A percentile compares a stretch with the other conserved stretches of the same genome.
phyloP scores from a whole-genome alignment of 1,140 invertebrate species.

The Halictus rubicundus region DNA sequence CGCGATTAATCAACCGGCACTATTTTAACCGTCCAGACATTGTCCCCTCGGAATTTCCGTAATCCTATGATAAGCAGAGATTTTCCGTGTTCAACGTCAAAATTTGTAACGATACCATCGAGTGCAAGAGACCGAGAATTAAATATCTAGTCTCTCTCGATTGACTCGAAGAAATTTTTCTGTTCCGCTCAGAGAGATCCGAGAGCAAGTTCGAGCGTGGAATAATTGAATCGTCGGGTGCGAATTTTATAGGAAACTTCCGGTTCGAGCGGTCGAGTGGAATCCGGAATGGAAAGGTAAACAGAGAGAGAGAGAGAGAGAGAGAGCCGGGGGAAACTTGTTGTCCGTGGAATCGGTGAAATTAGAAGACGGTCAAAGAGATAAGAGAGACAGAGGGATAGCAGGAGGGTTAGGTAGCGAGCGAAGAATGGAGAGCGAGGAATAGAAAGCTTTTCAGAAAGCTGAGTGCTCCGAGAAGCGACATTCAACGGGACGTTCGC shows the following conservation, averaged over 20 bases:
- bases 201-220: no score
- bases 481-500: conserved; percentile 6
- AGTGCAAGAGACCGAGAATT: no score
- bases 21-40: neutral
- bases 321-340: conserved; percentile 7
- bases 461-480: conserved; percentile 13
- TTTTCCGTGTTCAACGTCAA: no score
- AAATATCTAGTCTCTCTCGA: no score
- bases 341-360: conserved; percentile 23
- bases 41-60: neutral
- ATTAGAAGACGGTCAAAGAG: conserved; percentile 24
- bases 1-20: neutral
- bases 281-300: neutral
- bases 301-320: no score
- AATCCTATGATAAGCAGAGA: neutral
- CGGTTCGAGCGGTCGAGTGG: neutral
- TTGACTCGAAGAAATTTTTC: no score
- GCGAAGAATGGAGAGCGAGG: no score
- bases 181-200: no score
- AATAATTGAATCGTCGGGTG: neutral
- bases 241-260: neutral
- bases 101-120: no score
- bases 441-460: neutral
- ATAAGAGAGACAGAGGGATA: neutral
- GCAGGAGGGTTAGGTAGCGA: no score